Conservation (phyloP, 2,888 invertebrate species). For the Tribolium freemani region DNA sequence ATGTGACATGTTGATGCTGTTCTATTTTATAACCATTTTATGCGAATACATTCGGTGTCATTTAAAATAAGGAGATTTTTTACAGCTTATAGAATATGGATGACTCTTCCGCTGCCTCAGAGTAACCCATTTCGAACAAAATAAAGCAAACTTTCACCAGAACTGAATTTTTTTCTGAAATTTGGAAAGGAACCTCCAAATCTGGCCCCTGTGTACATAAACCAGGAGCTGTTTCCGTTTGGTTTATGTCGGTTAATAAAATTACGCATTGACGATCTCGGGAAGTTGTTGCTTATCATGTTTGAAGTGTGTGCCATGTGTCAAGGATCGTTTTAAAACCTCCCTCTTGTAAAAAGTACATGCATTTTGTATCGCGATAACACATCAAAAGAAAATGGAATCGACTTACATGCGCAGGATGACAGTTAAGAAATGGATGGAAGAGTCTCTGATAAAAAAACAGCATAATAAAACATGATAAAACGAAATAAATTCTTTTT, state of each 20-base stretch:
- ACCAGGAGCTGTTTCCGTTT: conserved; percentile 5
- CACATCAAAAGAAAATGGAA: conserved; percentile 28
- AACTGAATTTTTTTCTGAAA: background rate
- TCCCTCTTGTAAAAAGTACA: conserved; percentile 1
- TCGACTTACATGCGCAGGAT: conserved; percentile 20
- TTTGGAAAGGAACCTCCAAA: background rate
- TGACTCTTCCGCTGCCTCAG: background rate
- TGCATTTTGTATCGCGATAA: conserved; percentile 28
- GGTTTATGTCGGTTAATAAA: conserved; percentile 24
- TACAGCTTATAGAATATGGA: background rate
- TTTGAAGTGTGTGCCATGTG: conserved; percentile 6
- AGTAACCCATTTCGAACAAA: too few relatives aligned
- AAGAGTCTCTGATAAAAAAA: conserved; percentile 30
- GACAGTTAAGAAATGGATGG: conserved; percentile 30
- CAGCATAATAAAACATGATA: conserved; percentile 34
- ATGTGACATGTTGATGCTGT: conserved; percentile 36
- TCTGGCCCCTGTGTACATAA: background rate
- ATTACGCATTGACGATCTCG: conserved; percentile 18
- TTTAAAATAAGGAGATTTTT: background rate
- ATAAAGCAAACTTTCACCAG: background rate
- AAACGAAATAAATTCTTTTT: conserved; percentile 38
- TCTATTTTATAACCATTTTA: conserved; percentile 35
- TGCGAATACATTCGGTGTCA: conserved; percentile 10
- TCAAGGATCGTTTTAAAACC: conserved; percentile 14
- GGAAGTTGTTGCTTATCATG: conserved; percentile 14